These are phyloP conservation scores for Idaea dimidiata DNA, from an alignment of 2,888 invertebrate genomes.

Conservation along the genomic window DNA sequence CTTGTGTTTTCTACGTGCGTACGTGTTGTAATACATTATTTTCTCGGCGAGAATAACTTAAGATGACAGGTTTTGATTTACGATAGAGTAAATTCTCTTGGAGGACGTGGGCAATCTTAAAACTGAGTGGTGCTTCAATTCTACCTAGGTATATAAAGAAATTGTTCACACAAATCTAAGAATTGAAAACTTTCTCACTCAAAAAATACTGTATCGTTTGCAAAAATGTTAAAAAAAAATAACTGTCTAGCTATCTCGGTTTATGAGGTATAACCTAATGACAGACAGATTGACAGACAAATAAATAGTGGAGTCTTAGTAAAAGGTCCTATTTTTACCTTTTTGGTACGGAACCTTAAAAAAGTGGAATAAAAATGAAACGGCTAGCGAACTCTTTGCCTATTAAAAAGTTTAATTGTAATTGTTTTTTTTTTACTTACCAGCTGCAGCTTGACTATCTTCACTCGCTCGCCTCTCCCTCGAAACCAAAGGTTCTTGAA, in stretches of 20 bases:
- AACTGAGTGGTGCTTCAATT: neutral
- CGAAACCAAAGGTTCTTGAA: constrained; percentile 81
- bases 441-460: constrained; percentile 76
- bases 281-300: no score
- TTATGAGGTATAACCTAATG: no score
- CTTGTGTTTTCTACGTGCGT: neutral
- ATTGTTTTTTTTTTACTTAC: constrained; percentile 45
- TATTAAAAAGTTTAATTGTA: no score
- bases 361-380: no score
- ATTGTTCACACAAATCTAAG: no score
- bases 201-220: no score
- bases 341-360: no score
- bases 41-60: neutral
- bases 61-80: neutral
- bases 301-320: no score
- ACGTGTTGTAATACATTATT: neutral
- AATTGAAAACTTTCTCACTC: no score
- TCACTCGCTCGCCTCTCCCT: constrained; percentile 81
- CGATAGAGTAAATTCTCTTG: neutral
- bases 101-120: neutral
- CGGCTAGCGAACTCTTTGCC: neutral
- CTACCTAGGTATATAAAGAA: neutral
- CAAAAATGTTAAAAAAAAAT: no score
- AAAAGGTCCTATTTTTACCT: no score
- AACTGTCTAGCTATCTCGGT: no score